phyloP scores from a whole-genome alignment of 2,797 vertebrate genomes.

The Anabacerthia variegaticeps region DNA sequence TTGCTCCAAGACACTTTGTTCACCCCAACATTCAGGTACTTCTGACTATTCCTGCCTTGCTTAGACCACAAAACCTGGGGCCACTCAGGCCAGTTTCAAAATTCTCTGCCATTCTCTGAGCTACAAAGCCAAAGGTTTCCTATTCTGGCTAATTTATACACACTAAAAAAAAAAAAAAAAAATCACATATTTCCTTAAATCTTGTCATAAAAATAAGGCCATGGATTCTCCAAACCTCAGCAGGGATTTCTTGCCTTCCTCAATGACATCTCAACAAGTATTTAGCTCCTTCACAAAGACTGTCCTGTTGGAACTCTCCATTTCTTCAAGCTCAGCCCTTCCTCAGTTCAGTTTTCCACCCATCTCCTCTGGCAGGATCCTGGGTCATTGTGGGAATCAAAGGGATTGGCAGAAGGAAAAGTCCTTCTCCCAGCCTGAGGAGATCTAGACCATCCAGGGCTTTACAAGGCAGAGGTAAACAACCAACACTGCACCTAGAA shows the following conservation, averaged over 20 bases:
- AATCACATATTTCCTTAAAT: neutral
- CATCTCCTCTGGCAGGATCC: neutral
- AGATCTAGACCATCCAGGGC: neutral
- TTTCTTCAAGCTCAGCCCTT: neutral
- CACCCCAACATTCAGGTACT: neutral
- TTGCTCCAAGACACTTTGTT: neutral
- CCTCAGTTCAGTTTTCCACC: rapidly evolving
- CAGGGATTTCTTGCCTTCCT: neutral
- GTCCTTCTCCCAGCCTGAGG: neutral
- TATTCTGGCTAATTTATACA: neutral
- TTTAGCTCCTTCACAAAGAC: neutral
- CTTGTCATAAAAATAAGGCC: neutral
- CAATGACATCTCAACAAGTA: neutral
- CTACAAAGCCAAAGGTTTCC: neutral
- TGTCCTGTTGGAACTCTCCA: neutral
- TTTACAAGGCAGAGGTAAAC: neutral
- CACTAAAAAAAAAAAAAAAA: neutral
- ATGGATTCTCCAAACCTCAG: neutral
- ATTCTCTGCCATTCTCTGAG: neutral
- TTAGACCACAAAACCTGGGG: neutral
- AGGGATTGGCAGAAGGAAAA: neutral
- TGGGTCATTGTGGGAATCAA: too few species aligned
- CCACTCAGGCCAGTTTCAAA: neutral
- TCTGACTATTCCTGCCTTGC: neutral
- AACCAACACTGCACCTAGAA: neutral